These are phyloP conservation scores for Cephalopterus ornatus DNA, from an alignment of 2,113 vertebrate genomes.

Conservation along the genomic window DNA sequence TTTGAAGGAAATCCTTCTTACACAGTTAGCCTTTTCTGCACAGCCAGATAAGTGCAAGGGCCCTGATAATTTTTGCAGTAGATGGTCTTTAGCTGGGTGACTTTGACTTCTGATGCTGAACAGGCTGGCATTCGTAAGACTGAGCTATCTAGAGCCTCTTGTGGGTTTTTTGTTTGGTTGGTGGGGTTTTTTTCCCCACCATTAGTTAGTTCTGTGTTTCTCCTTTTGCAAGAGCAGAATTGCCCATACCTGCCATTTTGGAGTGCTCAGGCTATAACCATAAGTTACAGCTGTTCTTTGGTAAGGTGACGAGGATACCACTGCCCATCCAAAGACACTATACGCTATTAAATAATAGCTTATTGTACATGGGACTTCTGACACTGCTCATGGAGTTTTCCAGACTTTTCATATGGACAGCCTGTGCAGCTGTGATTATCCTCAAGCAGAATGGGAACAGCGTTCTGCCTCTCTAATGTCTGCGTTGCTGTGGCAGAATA, in stretches of 20 bases:
- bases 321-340: background rate
- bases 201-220: background rate
- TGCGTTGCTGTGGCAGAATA: background rate
- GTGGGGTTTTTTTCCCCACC: too few relatives aligned
- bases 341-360: background rate
- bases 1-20: background rate
- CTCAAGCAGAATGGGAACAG: background rate
- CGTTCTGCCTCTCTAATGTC: background rate
- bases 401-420: rapidly evolving
- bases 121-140: background rate
- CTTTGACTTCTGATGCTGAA: background rate
- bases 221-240: background rate
- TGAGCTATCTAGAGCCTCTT: background rate
- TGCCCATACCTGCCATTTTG: background rate
- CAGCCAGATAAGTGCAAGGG: background rate
- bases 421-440: background rate
- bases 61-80: background rate
- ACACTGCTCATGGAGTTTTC: background rate
- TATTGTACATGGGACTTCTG: background rate
- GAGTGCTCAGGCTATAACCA: background rate
- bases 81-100: background rate
- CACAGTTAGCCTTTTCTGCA: background rate
- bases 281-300: background rate
- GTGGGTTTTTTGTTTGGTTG: background rate
- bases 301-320: too few relatives aligned